phyloP scores from a whole-genome alignment of 1,140 invertebrate genomes.

The Centruroides sculpturatus region DNA sequence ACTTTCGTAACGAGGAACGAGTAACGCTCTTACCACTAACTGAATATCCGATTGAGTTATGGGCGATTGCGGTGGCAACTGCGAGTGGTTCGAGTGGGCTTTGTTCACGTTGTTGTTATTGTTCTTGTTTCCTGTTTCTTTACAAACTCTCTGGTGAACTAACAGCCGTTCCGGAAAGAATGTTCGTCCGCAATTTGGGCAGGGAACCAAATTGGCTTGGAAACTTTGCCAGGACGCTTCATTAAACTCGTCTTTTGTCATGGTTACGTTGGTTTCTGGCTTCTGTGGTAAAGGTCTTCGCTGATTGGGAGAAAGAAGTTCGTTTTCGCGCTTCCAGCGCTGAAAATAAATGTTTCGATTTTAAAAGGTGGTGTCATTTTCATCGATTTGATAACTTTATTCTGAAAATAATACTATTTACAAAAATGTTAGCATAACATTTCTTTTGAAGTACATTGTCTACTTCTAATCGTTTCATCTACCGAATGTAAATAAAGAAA shows the following conservation, averaged over 20 bases:
- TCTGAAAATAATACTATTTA: too few relatives aligned
- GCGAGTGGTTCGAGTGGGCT: not conserved
- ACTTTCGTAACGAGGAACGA: too few relatives aligned
- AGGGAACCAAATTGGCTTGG: constrained; percentile 33
- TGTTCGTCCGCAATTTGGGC: constrained; percentile 33
- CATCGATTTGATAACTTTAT: too few relatives aligned
- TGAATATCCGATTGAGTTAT: not conserved
- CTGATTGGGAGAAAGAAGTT: constrained; percentile 39
- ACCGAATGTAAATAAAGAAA: too few relatives aligned
- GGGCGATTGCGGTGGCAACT: not conserved
- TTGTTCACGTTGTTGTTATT: not conserved
- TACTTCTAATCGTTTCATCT: too few relatives aligned
- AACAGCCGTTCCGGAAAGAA: constrained; percentile 34
- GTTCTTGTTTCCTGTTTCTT: constrained; percentile 8
- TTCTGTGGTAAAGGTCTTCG: constrained; percentile 40
- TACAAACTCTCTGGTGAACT: constrained; percentile 34
- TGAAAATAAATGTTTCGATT: constrained; percentile 22
- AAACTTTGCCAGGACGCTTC: constrained; percentile 39
- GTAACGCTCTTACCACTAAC: too few relatives aligned
- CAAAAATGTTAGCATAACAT: too few relatives aligned
- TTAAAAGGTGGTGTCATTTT: too few relatives aligned
- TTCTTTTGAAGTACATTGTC: too few relatives aligned
- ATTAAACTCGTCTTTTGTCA: constrained; percentile 34
- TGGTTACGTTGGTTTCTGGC: constrained; percentile 34
- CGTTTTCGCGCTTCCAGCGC: constrained; percentile 55